phyloP scores from a whole-genome alignment of 2,797 vertebrate genomes.

The Gallinago stenura region DNA sequence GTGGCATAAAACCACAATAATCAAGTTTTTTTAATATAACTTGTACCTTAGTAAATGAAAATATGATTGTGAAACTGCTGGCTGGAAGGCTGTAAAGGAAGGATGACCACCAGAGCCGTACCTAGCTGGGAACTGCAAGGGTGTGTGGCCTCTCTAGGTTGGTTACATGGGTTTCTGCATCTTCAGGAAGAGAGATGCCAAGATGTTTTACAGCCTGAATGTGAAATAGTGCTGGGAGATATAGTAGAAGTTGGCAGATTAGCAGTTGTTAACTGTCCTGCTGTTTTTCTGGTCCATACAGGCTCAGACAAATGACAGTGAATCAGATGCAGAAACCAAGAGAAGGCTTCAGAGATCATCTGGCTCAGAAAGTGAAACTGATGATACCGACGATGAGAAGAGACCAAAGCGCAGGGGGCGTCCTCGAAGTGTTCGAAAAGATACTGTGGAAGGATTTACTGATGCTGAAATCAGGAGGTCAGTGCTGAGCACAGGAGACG shows the following conservation, averaged over 20 bases:
- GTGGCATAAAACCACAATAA: neutral
- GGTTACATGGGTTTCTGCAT: neutral
- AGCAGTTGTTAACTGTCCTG: neutral
- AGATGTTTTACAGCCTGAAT: neutral
- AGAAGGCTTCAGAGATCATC: conserved; percentile 91
- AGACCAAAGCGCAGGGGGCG: conserved; percentile 93
- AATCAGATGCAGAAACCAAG: conserved; percentile 95
- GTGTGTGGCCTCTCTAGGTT: neutral
- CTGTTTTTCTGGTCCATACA: conserved; percentile 58
- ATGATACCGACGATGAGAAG: conserved; percentile 95
- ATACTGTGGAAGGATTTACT: conserved; percentile 96
- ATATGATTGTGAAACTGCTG: neutral
- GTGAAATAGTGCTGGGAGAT: neutral
- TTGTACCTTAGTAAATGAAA: neutral
- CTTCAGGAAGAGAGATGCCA: neutral
- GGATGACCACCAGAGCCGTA: neutral
- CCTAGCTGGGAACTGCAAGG: neutral
- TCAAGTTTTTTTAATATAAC: neutral
- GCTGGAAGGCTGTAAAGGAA: neutral
- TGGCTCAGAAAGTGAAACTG: conserved; percentile 94
- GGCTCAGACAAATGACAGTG: conserved; percentile 96
- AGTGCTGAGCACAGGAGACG: neutral
- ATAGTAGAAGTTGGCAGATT: neutral
- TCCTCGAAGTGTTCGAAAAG: conserved; percentile 92
- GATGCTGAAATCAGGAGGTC: conserved; percentile 97